Evolutionary conservation across 1,140 invertebrate genomes (phyloP).

Genomic region (Drosophila auraria): DNA sequence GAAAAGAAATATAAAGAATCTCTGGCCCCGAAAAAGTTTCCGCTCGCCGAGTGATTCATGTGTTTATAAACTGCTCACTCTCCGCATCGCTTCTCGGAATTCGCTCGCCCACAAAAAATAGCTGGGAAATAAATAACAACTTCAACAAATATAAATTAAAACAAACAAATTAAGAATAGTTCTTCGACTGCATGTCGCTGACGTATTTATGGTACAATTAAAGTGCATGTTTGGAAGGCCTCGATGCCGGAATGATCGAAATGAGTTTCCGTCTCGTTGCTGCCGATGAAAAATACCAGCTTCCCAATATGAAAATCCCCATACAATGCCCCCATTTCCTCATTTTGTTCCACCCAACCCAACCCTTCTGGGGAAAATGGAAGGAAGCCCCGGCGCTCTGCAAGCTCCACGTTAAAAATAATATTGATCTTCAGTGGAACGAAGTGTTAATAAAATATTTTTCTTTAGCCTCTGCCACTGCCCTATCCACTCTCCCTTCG

Average conservation of each 20-base stretch:
- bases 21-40: conserved; percentile 40
- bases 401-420: conserved; percentile 68
- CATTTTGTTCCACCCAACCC: not conserved
- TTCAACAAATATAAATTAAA: conserved; percentile 82
- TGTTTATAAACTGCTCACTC: conserved; percentile 63
- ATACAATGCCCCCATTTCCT: not conserved
- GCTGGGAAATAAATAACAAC: conserved; percentile 72
- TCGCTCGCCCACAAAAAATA: conserved; percentile 23
- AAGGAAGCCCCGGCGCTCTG: conserved; percentile 60
- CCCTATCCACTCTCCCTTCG: not conserved
- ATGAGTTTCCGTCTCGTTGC: conserved; percentile 71
- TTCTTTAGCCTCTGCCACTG: conserved; percentile 33
- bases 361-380: conserved; percentile 28
- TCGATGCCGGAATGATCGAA: conserved; percentile 53
- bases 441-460: conserved; percentile 83
- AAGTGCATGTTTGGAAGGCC: conserved; percentile 32
- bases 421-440: conserved; percentile 82
- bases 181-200: conserved; percentile 46
- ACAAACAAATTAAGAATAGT: conserved; percentile 77
- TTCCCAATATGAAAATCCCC: conserved; percentile 6
- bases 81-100: conserved; percentile 12
- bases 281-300: conserved; percentile 57
- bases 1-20: not conserved
- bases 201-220: conserved; percentile 80
- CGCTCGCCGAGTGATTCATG: conserved; percentile 72